Evolutionary conservation across 2,113 vertebrate species (phyloP).

Genomic region (Empidonax traillii): DNA sequence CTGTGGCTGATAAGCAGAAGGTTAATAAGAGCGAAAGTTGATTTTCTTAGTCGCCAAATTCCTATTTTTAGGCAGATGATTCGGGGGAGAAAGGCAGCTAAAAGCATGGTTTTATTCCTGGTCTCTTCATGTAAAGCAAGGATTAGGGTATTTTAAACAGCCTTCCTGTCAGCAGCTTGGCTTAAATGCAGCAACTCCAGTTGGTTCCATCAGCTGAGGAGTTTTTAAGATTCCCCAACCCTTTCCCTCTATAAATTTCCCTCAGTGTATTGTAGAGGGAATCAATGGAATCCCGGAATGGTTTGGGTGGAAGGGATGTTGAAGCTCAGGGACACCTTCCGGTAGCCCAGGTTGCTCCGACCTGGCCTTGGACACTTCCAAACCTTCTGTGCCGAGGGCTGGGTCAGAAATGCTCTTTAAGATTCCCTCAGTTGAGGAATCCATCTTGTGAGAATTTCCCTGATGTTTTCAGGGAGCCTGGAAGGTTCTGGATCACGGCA

Average conservation of each 20-base stretch:
- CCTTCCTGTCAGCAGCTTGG: background rate
- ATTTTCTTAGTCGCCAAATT: constrained; percentile 30
- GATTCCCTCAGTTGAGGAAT: background rate
- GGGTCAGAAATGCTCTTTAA: background rate
- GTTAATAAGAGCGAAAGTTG: constrained; percentile 41
- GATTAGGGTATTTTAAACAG: background rate
- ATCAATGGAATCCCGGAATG: background rate
- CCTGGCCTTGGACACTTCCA: background rate
- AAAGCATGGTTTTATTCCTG: constrained; percentile 4
- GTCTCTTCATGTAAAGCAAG: background rate
- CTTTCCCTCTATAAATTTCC: background rate
- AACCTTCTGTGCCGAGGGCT: background rate
- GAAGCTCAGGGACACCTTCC: background rate
- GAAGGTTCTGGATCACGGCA: background rate
- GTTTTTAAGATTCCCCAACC: background rate
- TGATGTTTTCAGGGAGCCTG: background rate
- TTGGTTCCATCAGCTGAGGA: background rate
- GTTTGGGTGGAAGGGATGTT: background rate
- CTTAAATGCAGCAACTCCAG: background rate
- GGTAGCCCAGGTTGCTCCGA: background rate
- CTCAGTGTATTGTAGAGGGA: background rate
- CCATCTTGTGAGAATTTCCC: background rate
- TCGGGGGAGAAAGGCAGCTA: background rate
- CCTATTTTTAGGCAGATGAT: background rate
- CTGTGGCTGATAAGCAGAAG: constrained; percentile 40